These are phyloP conservation scores for Ptyas mucosa DNA, from an alignment of 2,113 vertebrate genomes.

Conservation along the genomic window DNA sequence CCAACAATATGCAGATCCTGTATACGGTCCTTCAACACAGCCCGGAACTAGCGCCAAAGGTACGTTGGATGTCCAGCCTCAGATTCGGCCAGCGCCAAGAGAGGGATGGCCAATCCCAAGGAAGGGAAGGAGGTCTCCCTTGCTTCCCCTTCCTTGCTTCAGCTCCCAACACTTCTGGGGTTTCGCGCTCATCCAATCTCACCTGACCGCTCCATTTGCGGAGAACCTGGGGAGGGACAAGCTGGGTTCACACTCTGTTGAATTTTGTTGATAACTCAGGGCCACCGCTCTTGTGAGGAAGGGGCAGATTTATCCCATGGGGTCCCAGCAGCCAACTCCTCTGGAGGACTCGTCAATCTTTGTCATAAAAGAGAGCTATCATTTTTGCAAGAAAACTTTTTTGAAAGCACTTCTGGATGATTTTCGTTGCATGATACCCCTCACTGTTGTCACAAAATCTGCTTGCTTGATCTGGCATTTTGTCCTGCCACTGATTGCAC, in stretches of 20 bases:
- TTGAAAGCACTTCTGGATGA: not conserved
- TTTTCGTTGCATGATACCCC: not conserved
- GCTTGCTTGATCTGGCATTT: not conserved
- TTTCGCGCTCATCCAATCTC: not conserved
- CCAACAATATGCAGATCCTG: conserved; percentile 97
- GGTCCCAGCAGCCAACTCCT: not conserved
- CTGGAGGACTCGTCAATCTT: not conserved
- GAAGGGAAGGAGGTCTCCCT: not conserved
- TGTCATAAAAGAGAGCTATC: too few species aligned
- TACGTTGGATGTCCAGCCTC: conserved; percentile 42
- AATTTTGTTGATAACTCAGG: not conserved
- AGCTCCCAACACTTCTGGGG: too few species aligned
- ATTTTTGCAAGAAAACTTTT: too few species aligned
- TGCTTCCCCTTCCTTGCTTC: not conserved
- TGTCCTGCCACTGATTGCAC: not conserved
- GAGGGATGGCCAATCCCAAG: fast-evolving
- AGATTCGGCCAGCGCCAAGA: not conserved
- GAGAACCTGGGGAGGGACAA: not conserved
- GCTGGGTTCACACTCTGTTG: not conserved
- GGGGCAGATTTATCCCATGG: not conserved
- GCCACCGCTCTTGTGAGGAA: not conserved
- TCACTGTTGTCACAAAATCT: not conserved
- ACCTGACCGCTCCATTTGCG: not conserved
- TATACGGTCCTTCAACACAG: conserved; percentile 94
- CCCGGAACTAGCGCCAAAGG: conserved; percentile 93